Conservation (phyloP, 2,113 vertebrate genomes). For the Pituophis catenifer region DNA sequence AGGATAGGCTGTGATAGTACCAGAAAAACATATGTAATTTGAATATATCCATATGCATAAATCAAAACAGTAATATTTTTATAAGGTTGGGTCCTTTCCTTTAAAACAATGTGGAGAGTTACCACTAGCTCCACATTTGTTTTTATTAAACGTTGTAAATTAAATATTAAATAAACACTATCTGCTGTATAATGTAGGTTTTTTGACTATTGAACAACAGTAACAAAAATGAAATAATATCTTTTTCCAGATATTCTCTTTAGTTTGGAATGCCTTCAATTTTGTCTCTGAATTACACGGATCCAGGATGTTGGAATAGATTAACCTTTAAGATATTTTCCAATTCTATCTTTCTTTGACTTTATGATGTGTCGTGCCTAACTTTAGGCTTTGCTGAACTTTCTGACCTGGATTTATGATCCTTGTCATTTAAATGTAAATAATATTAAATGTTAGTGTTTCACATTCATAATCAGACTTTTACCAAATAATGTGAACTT, state of each 20-base stretch:
- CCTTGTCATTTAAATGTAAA: not conserved
- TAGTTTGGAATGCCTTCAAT: not conserved
- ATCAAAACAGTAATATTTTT: not conserved
- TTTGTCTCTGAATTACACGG: not conserved
- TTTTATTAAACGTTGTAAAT: not conserved
- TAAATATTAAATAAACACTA: not conserved
- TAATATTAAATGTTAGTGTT: not conserved
- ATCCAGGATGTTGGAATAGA: not conserved
- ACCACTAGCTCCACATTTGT: not conserved
- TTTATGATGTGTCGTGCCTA: not conserved
- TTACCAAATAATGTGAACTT: not conserved
- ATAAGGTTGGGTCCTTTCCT: no score
- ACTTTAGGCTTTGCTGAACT: not conserved
- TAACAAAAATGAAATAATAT: not conserved
- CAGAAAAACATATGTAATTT: not conserved
- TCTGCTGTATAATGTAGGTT: not conserved
- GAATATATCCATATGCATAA: not conserved
- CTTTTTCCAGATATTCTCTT: not conserved
- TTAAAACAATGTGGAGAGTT: not conserved
- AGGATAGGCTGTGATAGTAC: not conserved
- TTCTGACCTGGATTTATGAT: not conserved
- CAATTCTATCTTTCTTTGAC: not conserved
- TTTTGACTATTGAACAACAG: not conserved
- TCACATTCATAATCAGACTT: not conserved
- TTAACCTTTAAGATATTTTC: not conserved